Base-by-base conservation (phyloP, 2,888 invertebrate genomes). In the Arctia plantaginis region DNA sequence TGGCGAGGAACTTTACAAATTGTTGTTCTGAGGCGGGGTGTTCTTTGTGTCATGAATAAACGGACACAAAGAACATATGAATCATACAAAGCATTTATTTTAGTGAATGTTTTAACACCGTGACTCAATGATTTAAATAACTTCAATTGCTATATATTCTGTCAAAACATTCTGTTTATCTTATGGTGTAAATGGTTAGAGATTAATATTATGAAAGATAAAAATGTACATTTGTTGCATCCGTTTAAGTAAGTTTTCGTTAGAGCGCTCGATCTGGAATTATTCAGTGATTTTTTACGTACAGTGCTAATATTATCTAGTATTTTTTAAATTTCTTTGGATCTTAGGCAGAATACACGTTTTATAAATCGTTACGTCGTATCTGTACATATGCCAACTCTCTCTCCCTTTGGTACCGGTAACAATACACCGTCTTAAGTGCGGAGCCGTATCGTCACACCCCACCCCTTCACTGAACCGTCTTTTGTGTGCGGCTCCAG, bases 361-460 rank as follows among this genome's bases (percentile, higher is more conserved):
- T 23, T n/a, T 30, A 79, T 66, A 69, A 65, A 39, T 41, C 27
- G n/a, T 33, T 66, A 27, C 77, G 80, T 35, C 81, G 41, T 72
- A 27, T 83, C 87, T 88, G 65, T 59, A 18, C 47, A 73, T 30
- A 6, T 7, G 10, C 62, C 18, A 73, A 71, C 7, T 79, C 82
- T 73, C 69, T 80, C 81, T 74, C 83, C 80, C 77, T 69, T 64
- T 72, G 81, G 73, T 69, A 71, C 74, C 67, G 82, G 85, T 87
- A 89, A 90, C 87, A 82, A 84, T 81, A 90, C 83, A 82, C 86
- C 82, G 82, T 80, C 80, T 83, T 88, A 86, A 90, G 89, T 90
- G 90, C 89, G 85, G 82, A 85, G 82, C 84, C 85, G 87, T 88
- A 86, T 89, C 85, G 81, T 86, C 74, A 70, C 82, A 41, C 64